Conservation (phyloP, 2,888 invertebrate species). For the Pristionchus japonicus region DNA sequence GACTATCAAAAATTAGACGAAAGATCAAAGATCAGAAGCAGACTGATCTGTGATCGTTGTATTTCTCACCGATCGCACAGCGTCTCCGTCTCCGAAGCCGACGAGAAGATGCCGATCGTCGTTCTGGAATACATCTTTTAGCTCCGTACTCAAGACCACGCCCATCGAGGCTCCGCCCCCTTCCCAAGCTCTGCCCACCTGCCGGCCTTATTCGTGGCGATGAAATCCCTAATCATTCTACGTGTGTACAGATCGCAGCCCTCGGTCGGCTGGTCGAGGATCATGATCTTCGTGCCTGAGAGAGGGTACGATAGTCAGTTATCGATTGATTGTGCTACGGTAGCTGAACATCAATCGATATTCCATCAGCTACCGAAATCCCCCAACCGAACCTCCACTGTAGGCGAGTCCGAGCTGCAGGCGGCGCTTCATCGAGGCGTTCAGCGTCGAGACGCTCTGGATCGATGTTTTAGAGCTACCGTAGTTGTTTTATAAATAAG, state of each 20-base stretch:
- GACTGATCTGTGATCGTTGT: too few species aligned
- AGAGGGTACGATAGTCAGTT: neutral
- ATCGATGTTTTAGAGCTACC: neutral
- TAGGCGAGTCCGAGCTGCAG: slow-evolving; percentile 30
- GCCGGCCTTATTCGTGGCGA: slow-evolving; percentile 1
- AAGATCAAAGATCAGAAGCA: neutral
- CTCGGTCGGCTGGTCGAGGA: slow-evolving; percentile 13
- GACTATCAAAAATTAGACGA: neutral
- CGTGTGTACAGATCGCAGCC: slow-evolving; percentile 32
- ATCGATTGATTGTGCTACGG: neutral
- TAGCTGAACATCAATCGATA: neutral
- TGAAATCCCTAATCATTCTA: neutral
- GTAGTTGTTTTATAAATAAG: too few species aligned
- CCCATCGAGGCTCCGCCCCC: neutral
- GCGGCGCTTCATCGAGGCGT: slow-evolving; percentile 37
- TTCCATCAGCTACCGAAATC: neutral
- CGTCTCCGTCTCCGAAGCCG: slow-evolving; percentile 26
- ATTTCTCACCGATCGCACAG: neutral
- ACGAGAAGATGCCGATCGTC: slow-evolving; percentile 18
- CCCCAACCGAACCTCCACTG: neutral
- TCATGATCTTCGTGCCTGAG: slow-evolving; percentile 27
- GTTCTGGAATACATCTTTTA: neutral
- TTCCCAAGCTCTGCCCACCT: neutral
- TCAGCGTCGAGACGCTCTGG: neutral
- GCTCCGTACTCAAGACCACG: neutral